Evolutionary conservation across 2,888 invertebrate species (phyloP).

Genomic region (Drosophila seclusa): DNA sequence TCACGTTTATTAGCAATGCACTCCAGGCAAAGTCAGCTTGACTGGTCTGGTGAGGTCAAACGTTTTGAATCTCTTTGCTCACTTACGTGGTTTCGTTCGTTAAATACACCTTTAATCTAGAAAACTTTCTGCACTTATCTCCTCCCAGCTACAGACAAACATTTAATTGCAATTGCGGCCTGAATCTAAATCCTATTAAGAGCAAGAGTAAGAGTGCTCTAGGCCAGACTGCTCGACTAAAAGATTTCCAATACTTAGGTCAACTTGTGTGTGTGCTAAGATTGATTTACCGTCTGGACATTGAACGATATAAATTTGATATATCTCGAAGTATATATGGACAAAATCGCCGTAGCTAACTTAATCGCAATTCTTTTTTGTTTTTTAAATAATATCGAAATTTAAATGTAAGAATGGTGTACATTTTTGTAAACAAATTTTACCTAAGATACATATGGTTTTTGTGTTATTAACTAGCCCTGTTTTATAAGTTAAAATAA

Average conservation of each 20-base stretch:
- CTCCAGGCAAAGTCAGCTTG: conserved; percentile 13
- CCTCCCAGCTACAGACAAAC: not conserved
- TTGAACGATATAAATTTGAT: not conserved
- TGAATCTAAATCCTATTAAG: not conserved
- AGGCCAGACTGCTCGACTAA: not conserved
- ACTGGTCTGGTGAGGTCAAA: conserved; percentile 23
- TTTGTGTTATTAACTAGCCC: no score
- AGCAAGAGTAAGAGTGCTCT: not conserved
- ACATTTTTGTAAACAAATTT: no score
- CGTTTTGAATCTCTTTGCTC: conserved; percentile 16
- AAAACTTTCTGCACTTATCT: conserved; percentile 2
- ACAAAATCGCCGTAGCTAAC: not conserved
- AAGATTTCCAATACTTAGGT: not conserved
- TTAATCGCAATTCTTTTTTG: not conserved
- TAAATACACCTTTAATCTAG: conserved; percentile 1
- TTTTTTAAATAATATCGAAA: not conserved
- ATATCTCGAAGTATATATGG: not conserved
- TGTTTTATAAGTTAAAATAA: not conserved
- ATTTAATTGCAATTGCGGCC: not conserved
- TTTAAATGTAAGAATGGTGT: not conserved
- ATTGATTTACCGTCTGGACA: not conserved
- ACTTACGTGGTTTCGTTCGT: conserved; percentile 2
- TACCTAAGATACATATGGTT: no score
- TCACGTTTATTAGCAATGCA: conserved; percentile 57
- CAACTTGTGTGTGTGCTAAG: not conserved